Evolutionary conservation across 92 coral and sea anemone species (phyloP), one percentile per base, ranked within the genome.

Genomic region (Scolanthus callimorphus): DNA sequence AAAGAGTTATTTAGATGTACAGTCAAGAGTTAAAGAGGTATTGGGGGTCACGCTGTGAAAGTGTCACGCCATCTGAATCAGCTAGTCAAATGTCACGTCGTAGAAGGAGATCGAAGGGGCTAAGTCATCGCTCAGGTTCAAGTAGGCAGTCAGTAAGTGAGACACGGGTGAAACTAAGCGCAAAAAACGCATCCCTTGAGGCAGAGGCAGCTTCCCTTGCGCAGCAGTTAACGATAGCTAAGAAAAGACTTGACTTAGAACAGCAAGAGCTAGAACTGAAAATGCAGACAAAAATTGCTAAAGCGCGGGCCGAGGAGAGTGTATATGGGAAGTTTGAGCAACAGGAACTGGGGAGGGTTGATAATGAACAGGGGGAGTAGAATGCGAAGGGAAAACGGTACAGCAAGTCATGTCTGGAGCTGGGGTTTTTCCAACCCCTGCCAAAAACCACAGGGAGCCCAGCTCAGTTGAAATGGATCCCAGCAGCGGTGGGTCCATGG

Each of bases 131-230:
- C 11, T 46, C 52, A 19, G 52, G 52, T 4, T 46, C 52, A 46
- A 46, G 52, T 46, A 46, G 23, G 52, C 11, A 9, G 12, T 46
- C 52, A 9, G 52, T 19, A 4, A 20, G 19, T 22, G 66, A 48
- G 13, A 51, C 58, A 0, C 31, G 65, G 31, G 31, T 54, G 20
- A 69, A 47, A 37, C 41, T 30, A 20, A 67, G 78, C 2, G 84
- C 84, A 0, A 71, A 52, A 66, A 78, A 53, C 24, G 90, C 84
- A 13, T 71, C 76, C 10, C 51, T 82, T 22, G 27, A 39, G 39
- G 84, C 58, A 8, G 83, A 82, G 41, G 89, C 74, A 20, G 65
- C 75, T 9, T 22, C 64, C 3, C 39, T 64, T 4, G 24, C 44
- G 3, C 37, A 65, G 31, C 61, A 41, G 10, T 60, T 53, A 4